Base-by-base conservation (phyloP, 2,113 vertebrate species). In the Trogon melanurus region DNA sequence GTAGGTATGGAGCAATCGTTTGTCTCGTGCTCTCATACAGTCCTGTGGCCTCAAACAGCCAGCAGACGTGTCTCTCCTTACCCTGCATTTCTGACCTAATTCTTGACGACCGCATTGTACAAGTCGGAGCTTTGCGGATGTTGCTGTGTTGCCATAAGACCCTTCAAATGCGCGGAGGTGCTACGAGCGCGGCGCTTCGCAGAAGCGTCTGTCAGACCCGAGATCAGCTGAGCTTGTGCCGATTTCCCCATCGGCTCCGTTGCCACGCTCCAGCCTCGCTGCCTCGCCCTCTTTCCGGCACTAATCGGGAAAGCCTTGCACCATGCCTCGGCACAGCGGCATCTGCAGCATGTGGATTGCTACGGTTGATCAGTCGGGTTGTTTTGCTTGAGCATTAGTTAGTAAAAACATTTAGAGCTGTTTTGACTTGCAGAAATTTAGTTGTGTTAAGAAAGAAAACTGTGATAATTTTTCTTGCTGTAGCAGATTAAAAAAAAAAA, bases 1-100 rank as follows among this genome's bases (percentile, higher is more conserved):
- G 99, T 98, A 99, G 99, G 99, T 99, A 98, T 57, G 96, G 81
- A 64, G 64, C 58, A 83, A 36, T 16, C 48, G 48, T 93, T 94
- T 79, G 51, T 94, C 88, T 82, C 88, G 47, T 69, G 85, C 88
- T 88, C 92, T 86, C 88, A 38, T 72, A 48, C 93, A 81, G 61
- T 45, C 57, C 34, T 4, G 5, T 65, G 81, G 81, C 82, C 76
- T 78, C 48, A 27, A 48, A 25, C 87, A 96, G 86, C 86, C 86
- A 38, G 85, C 89, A 93, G 67, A 47, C 76, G 66, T 41, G 53
- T 29, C 69, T 9, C 79, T 70, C 79, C 54, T 60, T 44, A 32
- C 2, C 79, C 62, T n/a, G 58, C 51, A 11, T 69, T 88, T 80
- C 79, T 27, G 16, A 62, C 27, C 48, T 16, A 2, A 62, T 64